These are phyloP conservation scores for Papilio dardanus DNA, from an alignment of 1,140 invertebrate genomes.

Conservation along the genomic window DNA sequence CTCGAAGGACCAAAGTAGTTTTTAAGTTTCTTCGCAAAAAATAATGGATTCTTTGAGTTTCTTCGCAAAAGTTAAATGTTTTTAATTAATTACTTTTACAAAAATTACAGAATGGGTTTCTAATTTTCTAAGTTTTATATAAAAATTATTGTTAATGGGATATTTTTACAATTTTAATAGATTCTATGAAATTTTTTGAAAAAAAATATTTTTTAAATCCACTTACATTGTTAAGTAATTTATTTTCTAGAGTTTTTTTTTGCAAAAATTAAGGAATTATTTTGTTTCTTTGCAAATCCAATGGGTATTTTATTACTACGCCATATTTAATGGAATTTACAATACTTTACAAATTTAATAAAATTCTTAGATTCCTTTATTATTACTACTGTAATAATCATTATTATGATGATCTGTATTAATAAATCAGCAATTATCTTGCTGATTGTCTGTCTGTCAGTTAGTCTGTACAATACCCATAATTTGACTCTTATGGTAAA, in stretches of 20 bases:
- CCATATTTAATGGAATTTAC: not conserved
- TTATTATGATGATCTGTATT: not conserved
- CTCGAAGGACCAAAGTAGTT: not conserved
- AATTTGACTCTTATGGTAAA: constrained; percentile 53
- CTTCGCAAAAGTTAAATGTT: not conserved
- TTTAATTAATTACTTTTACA: no score
- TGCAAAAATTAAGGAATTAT: no score
- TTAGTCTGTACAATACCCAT: constrained; percentile 63
- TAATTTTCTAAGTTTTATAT: no score
- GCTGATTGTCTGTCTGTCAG: constrained; percentile 52
- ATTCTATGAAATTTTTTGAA: no score
- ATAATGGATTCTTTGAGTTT: not conserved
- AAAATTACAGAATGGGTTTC: no score
- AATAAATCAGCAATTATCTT: constrained; percentile 50
- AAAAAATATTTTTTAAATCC: no score
- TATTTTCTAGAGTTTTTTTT: no score
- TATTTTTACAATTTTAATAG: no score
- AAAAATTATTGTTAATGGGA: no score
- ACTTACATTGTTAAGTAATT: no score
- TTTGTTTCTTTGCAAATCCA: not conserved
- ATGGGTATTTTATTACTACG: not conserved
- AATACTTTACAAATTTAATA: no score
- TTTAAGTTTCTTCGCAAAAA: not conserved
- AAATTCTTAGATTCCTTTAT: not conserved
- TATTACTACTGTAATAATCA: not conserved